Evolutionary conservation across 2,113 vertebrate genomes (phyloP), one percentile per base, ranked within the genome.

Genomic region (Lophura nycthemera): DNA sequence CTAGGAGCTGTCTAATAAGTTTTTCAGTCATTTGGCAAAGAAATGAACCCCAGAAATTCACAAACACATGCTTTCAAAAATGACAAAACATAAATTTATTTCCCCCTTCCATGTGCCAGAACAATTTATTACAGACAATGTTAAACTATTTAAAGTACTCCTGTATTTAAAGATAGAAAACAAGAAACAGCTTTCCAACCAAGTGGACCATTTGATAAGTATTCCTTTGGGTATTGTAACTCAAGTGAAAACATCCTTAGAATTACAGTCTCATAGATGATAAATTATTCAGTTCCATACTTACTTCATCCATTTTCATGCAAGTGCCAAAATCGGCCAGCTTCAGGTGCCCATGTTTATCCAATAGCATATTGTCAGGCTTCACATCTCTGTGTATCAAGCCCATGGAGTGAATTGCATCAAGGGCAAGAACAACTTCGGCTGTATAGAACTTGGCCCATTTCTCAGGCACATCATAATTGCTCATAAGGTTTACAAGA

Each of bases 381-480:
- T 99, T 99, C 83, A 99, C 99, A 80, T 99, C 99, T 42, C 99
- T 98, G 96, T 99, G 99, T 97, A 99, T 99, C 97, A 99, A 98
- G 90, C 99, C 99, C 99, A 99, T 99, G 92, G 99, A 99, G 98
- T 99, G 99, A 96, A 99, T 99, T 82, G 99, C 99, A 70, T 99
- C 98, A 93, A 99, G 98, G 73, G 99, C 99, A 96, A 99, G 98
- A 89, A 99, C 99, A 64, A 99, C 99, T 97, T 99, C 99, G 0
- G 99, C 99, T 30, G 99, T 99, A 81, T 99, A 99, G 97, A 99
- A 99, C 90, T 98, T 99, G 86, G 99, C 99, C 99, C 99, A 99
- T 88, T 99, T 99, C 96, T 99, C 99, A 43, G 99, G 99, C 84
- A 99, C 98, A 86, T 99, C 99, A 1, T 99, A 99, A 92, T 99